Evolutionary conservation across 2,113 vertebrate species (phyloP), one percentile per base, ranked within the genome.

Genomic region (Amblyornis subalaris): DNA sequence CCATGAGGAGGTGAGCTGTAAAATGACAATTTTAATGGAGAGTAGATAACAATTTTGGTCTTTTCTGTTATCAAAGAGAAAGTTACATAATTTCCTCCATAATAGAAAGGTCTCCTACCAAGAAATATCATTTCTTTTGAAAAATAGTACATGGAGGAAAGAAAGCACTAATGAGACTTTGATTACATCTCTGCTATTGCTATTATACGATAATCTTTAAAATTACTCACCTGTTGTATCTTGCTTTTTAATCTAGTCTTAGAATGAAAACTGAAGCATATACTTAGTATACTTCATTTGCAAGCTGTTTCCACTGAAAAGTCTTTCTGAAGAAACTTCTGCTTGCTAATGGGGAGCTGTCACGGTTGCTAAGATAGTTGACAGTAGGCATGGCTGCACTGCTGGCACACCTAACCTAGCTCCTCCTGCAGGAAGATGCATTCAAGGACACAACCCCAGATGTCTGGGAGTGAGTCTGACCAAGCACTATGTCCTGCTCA

Each of bases 31-130:
- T 94, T 75, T 79, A 94, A 91, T 0, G 0, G 50, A 74, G 19
- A 53, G 13, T 29, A 85, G 73, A 71, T 88, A 94, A 69, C 58
- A 85, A 50, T 83, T 84, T 79, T 62, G 26, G 60, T 92, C 76
- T 84, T 92, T 89, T 87, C 38, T 80, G 22, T 72, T 74, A 81
- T 53, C 14, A 66, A 58, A 85, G n/a, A 92, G 64, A 92, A 90
- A 85, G 70, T 57, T 60, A 60, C 61, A 23, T 87, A 23, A 82
- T 72, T 87, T 89, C 11, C 31, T 35, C 57, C 31, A 6, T 36
- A 88, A 91, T 0, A 94, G 57, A 87, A 85, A 53, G 14, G 17
- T 47, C 36, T 87, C 38, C 66, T 89, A 81, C n/a, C 7, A 67
- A 67, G 44, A 71, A 75, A 55, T 67, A 71, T 14, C 0, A 45